Base-by-base conservation (phyloP, 2,888 invertebrate genomes). In the Monopis laevigella region DNA sequence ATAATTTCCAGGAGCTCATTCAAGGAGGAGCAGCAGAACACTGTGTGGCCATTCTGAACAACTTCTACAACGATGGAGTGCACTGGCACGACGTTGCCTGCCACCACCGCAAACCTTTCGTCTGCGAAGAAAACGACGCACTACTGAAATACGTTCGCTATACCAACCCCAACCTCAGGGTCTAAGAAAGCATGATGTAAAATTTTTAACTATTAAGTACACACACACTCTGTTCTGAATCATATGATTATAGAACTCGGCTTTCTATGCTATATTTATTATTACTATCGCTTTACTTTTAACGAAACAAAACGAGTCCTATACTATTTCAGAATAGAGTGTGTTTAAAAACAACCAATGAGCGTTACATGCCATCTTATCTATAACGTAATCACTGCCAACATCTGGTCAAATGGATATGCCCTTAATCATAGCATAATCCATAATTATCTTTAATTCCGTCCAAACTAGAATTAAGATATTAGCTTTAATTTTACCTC, bases 31-130 rank as follows among this genome's bases (percentile, higher is more conserved):
- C 92, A 2, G 85, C 89, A 18, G 94, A 94, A 70, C 92, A 92
- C 65, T 94, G 93, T 59, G 65, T 94, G 48, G 93, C 92, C 1
- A 82, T 94, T 48, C 78, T 94, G 40, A 94, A 94, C 75, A 90
- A 93, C 66, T 93, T 93, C 82, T 94, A 94, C 83, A 90, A 92
- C 54, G 93, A 94, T 57, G 93, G 93, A 18, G 88, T 93, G 39
- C 90, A 92, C 68, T 93, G 93, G 93, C 94, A 94, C 62, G 89
- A 94, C 61, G 93, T 93, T 38, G 93, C 93, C 46, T 94, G 94
- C 63, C 93, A 93, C 62, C 94, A 94, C 65, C 87, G 88, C 63
- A 94, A 94, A 68, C 88, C 93, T 1, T 92, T 90, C 78, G 88
- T 93, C 21, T 94, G 94, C 63, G 93, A 94, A 66, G 93, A 94